Base-by-base conservation (phyloP, 2,797 vertebrate genomes). In the Argyrosomus regius region DNA sequence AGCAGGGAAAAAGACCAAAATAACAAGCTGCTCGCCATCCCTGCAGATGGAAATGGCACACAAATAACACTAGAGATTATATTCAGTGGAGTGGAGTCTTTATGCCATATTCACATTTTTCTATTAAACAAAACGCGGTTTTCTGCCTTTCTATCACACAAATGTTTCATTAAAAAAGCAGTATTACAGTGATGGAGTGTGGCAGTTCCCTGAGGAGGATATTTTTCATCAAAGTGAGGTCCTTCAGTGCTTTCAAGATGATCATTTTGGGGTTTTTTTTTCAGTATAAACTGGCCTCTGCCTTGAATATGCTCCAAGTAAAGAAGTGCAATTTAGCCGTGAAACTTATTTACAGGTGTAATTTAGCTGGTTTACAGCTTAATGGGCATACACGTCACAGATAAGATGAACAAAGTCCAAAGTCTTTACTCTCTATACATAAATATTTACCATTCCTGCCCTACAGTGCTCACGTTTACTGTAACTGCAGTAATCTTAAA, bases 1-100 rank as follows among this genome's bases (percentile, higher is more conserved):
- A 84, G 81, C 76, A 76, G 59, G 68, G 71, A 69, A 66, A 85
- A 74, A 39, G 67, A 49, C 69, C 16, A 50, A 84, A 90, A 85
- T 80, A 86, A 88, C 66, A 72, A 79, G 79, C 49, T 24, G 50
- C 77, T 62, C 0, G 4, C 39, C 48, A 9, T 73, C 52, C 54
- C 60, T 71, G 68, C 80, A 65, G 71, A 80, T 45, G 24, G 72
- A 73, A 87, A 80, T 22, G 6, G 35, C 45, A 46, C 56, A 72
- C 53, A 58, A 65, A 28, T 28, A 86, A 77, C 45, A 81, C 26
- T 3, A 20, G 26, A 60, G 5, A 72, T 41, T 22, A 46, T 26
- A 53, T 57, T 22, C 46, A 48, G 9, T 9, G 1, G 18, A 65
- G 16, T 17, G 20, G 22, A 26, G 20, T 41, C 3, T n/a, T 22